Evolutionary conservation across 2,888 invertebrate species (phyloP).

Genomic region (Thysanoteuthis rhombus): DNA sequence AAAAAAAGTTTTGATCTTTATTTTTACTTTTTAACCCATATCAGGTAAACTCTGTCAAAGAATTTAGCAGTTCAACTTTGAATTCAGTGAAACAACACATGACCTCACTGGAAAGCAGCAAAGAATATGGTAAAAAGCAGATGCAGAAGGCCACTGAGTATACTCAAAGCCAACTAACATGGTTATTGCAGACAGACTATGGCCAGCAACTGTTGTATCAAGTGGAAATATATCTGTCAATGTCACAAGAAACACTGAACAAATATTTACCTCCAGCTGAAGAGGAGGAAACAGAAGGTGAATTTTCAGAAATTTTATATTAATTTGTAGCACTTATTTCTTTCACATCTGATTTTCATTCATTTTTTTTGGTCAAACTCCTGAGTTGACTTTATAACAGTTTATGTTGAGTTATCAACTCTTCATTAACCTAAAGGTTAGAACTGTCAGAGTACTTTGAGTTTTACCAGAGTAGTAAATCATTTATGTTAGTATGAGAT

Average conservation of each 20-base stretch:
- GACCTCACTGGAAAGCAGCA: conserved; percentile 43
- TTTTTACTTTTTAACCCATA: neutral
- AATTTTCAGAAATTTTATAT: neutral
- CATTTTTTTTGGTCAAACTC: no score
- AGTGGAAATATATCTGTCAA: conserved; percentile 76
- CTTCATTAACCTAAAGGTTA: no score
- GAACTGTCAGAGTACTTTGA: no score
- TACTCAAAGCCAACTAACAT: conserved; percentile 68
- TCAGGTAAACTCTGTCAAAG: conserved; percentile 39
- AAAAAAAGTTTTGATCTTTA: neutral
- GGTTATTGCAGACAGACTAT: conserved; percentile 49
- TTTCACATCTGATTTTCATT: no score
- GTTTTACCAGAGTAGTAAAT: no score
- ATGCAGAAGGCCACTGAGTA: conserved; percentile 68
- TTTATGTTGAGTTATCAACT: no score
- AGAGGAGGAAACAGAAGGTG: conserved; percentile 41
- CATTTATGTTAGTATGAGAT: no score
- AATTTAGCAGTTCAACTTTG: conserved; percentile 18
- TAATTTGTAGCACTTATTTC: neutral
- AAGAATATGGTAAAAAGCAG: conserved; percentile 47
- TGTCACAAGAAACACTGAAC: conserved; percentile 80
- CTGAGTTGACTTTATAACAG: no score
- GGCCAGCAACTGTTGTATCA: conserved; percentile 65
- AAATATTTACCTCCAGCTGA: conserved; percentile 75
- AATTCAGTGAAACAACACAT: conserved; percentile 39